Percentiles rank a stretch among this genome's conserved stretches.
Evolutionary conservation across 2,888 invertebrate genomes (phyloP).

Genomic region (Caenorhabditis macrosperma): DNA sequence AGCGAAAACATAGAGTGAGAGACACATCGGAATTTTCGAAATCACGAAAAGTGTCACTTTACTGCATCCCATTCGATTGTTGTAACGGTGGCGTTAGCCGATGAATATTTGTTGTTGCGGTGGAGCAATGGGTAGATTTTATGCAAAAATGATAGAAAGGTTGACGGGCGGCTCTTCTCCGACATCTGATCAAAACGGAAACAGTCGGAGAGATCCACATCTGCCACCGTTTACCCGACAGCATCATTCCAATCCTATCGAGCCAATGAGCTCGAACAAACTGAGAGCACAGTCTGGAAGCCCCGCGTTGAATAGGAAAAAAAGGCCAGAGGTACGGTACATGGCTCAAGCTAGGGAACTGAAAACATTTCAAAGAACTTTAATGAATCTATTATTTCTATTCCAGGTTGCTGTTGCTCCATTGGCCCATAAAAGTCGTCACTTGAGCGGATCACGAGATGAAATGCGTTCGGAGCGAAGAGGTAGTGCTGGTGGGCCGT

Average conservation of each 20-base stretch:
- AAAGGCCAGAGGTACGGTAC: conserved; percentile 52
- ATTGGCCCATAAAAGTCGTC: conserved; percentile 55
- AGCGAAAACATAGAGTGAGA: conserved; percentile 8
- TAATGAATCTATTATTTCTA: too few relatives aligned
- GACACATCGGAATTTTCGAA: conserved; percentile 18
- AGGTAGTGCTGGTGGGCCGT: conserved; percentile 32
- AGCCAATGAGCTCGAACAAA: conserved; percentile 34
- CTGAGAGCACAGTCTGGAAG: conserved; percentile 58
- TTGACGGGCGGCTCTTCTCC: conserved; percentile 53
- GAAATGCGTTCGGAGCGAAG: conserved; percentile 46
- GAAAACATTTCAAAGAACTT: background rate
- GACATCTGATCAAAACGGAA: conserved; percentile 41
- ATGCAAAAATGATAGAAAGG: conserved; percentile 60
- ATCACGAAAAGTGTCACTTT: conserved; percentile 25
- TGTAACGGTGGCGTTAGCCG: conserved; percentile 19
- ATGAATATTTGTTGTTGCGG: conserved; percentile 60
- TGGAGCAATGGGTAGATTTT: conserved; percentile 58
- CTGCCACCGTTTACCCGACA: conserved; percentile 13
- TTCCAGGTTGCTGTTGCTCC: conserved; percentile 67
- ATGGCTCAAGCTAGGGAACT: conserved; percentile 7
- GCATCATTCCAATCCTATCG: conserved; percentile 26
- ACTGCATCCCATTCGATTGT: background rate
- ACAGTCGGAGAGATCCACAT: background rate
- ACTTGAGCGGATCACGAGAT: conserved; percentile 53
- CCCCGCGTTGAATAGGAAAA: conserved; percentile 46